Evolutionary conservation across 1,140 invertebrate genomes (phyloP), one percentile per base, ranked within the genome.

Genomic region (Caenorhabditis briggsae): DNA sequence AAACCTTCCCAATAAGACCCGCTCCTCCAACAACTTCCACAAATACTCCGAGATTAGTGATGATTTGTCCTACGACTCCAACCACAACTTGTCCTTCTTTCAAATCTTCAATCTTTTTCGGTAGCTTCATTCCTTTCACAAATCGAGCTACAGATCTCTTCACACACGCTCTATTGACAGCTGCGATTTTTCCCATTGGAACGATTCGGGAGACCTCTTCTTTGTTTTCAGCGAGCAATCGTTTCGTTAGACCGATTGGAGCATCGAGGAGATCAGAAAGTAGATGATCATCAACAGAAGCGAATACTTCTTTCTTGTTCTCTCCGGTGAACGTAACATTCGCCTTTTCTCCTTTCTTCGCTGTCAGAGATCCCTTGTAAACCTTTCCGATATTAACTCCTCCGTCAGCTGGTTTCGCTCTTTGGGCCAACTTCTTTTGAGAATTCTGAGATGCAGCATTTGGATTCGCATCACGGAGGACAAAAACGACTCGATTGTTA

Each of bases 1-100:
- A 50, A 78, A 78, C 70, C 14, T 61, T 83, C 33, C 82, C 82
- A 83, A 83, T 55, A 20, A 83, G 53, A 58, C 82, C 82, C 23
- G 25, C 58, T 83, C 82, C 82, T 11, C 82, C 82, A 41, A 61
- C 55, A 18, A 83, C 5, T 23, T 83, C 82, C 7, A 83, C 82
- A 53, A 61, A 59, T n/a, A 59, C 53, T 55, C 82, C 82, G 20
- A 59, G 12, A 58, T 83, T 48, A 7, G 41, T 48, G 33, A 58
- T 46, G 53, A 58, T 43, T 41, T 83, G 82, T n/a, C 55, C 33
- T n/a, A 83, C 82, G 58, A 83, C 46, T 59, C 82, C 82, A 5
- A 61, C 53, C 9, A 83, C 43, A 20, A 78, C 46, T 50, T 53
- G 53, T 43, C 55, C 82, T 43, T 20, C 43, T 48, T 53, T 83